Evolutionary conservation across 2,888 invertebrate species (phyloP), one percentile per base, ranked within the genome.

Genomic region (Cinara cedri): DNA sequence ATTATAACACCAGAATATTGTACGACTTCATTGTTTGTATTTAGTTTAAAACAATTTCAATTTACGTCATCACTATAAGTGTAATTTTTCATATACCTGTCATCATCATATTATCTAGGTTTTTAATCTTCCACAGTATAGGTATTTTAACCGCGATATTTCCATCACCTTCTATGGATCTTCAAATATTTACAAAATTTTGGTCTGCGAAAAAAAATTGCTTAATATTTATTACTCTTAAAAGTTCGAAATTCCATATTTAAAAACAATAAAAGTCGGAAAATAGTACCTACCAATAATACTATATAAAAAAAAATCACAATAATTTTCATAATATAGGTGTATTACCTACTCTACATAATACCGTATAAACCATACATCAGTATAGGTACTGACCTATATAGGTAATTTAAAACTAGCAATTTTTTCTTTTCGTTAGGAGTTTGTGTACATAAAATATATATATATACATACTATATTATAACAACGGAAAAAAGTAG

Each of bases 21-120:
- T 72, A 46, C 26, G 16, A 26, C 21, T 62, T 6, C 51, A 62
- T 63, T 51, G 14, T 63, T 63, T 51, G 9, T n/a, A n/a, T 62
- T 74, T 51, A 42, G 51, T 62, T 62, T 62, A 19, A 49, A 72
- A 72, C 34, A 21, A 42, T 42, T 51, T 51, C 9, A 34, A 72
- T 72, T 34, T 74, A 16, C 1, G 16, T 21, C 51, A 16, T 21
- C 21, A 11, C 16, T 10, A n/a, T n/a, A 14, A 62, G 19, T 34
- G 26, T 62, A 11, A 62, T 49, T 49, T 10, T 34, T 60, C 26
- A 19, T 24, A 60, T 19, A 21, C 44, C 21, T 21, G 21, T n/a
- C 34, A 6, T 34, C n/a, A n/a, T n/a, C n/a, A n/a, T n/a, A n/a
- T n/a, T n/a, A 6, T 34, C 34, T 3, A 19, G 1, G 13, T 19